Percentiles rank a stretch among this genome's conserved stretches.
Conservation (phyloP, 1,140 invertebrate genomes). For the Pseudomyrmex cubaensis region DNA sequence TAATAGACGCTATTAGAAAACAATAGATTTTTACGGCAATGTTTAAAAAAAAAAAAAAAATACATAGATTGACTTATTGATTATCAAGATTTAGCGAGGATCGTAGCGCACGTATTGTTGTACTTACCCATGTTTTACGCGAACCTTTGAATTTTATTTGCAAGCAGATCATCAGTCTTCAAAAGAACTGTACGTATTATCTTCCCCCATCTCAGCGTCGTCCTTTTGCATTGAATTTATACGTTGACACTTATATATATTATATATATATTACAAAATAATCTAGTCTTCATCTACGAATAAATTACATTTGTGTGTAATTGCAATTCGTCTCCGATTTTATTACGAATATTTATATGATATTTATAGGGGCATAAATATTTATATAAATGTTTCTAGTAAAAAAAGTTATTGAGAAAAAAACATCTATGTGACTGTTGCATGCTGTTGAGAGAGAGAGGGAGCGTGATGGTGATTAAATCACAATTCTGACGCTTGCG, state of each 20-base stretch:
- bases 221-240: constrained; percentile 28
- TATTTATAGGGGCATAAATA: constrained; percentile 5
- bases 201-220: background rate
- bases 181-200: constrained; percentile 43
- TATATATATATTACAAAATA: constrained; percentile 46
- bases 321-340: constrained; percentile 36
- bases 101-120: constrained; percentile 9
- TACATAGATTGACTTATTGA: constrained; percentile 23
- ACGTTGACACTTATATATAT: background rate
- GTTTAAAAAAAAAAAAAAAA: background rate
- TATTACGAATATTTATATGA: constrained; percentile 53
- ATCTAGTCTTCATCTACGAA: constrained; percentile 56
- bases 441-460: background rate
- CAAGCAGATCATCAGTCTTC: background rate
- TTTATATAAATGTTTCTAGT: constrained; percentile 28
- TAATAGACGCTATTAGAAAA: constrained; percentile 21
- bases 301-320: constrained; percentile 38
- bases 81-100: constrained; percentile 1
- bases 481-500: background rate
- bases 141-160: constrained; percentile 11
- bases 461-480: constrained; percentile 5
- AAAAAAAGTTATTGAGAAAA: background rate
- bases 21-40: too few species aligned
- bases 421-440: background rate
- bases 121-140: constrained; percentile 41